Evolutionary conservation across 2,888 invertebrate genomes (phyloP).

Genomic region (Amphiduros pacificus): DNA sequence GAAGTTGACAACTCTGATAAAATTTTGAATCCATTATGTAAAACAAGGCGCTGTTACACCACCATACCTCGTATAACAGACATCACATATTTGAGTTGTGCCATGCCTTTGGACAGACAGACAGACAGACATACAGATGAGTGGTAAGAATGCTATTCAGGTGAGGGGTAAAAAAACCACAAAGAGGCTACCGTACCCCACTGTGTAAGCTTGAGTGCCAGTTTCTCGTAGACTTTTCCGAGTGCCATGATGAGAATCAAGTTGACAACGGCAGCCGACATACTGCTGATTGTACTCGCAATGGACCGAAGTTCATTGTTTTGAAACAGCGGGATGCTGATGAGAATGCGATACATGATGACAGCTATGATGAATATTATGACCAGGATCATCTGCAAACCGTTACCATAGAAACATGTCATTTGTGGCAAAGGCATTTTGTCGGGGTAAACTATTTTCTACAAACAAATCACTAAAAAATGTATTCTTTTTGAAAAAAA

Average conservation of each 20-base stretch:
- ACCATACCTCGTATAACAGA: too few species aligned
- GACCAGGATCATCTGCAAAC: slow-evolving; percentile 63
- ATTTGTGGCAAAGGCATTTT: not conserved
- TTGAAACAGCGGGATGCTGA: slow-evolving; percentile 64
- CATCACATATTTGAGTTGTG: too few species aligned
- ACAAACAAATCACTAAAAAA: too few species aligned
- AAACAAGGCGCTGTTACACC: too few species aligned
- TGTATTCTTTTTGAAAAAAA: not conserved
- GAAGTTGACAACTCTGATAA: too few species aligned
- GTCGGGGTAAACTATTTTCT: not conserved
- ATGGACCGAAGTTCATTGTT: slow-evolving; percentile 56
- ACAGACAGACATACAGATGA: too few species aligned
- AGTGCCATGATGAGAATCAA: slow-evolving; percentile 65
- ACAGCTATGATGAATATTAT: slow-evolving; percentile 66
- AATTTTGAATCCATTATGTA: too few species aligned
- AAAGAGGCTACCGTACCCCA: slow-evolving; percentile 65
- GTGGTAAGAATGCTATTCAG: too few species aligned
- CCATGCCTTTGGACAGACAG: too few species aligned
- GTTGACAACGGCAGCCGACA: slow-evolving; percentile 65
- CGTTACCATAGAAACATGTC: too few species aligned
- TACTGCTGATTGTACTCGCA: slow-evolving; percentile 63
- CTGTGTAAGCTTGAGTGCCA: slow-evolving; percentile 64
- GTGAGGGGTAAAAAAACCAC: too few species aligned
- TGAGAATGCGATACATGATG: slow-evolving; percentile 65
- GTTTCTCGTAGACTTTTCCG: slow-evolving; percentile 64